A percentile compares a stretch with the other conserved stretches of the same genome.
Conservation (phyloP, 2,113 vertebrate genomes). For the Amazona vittata region DNA sequence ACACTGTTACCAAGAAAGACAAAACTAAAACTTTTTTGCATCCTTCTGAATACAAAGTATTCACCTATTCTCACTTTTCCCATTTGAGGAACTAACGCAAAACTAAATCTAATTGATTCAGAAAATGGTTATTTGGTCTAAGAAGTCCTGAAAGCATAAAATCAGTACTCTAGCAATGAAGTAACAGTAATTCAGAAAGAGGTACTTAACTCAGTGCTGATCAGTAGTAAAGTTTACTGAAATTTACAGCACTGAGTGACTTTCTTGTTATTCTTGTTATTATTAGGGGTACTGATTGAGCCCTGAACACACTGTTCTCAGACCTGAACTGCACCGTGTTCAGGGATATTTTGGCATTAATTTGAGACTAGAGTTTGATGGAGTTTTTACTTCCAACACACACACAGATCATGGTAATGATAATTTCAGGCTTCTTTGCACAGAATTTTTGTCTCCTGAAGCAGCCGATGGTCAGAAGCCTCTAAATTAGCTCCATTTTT, state of each 20-base stretch:
- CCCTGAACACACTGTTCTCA: conserved; percentile 59
- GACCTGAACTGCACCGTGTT: conserved; percentile 65
- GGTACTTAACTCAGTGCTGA: neutral
- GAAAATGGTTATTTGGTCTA: neutral
- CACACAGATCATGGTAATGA: neutral
- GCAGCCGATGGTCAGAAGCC: neutral
- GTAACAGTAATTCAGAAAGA: neutral
- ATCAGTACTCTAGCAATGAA: neutral
- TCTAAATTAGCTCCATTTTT: conserved; percentile 8
- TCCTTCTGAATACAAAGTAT: neutral
- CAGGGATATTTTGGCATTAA: conserved; percentile 78
- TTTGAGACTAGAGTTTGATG: conserved; percentile 67
- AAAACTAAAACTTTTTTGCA: neutral
- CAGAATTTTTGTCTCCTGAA: neutral
- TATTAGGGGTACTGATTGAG: conserved; percentile 73
- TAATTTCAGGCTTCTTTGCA: conserved; percentile 2
- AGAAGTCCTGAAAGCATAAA: neutral
- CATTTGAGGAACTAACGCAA: neutral
- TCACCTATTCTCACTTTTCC: neutral
- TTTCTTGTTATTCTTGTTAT: conserved; percentile 52
- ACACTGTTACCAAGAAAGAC: neutral
- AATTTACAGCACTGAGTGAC: neutral
- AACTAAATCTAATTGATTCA: neutral
- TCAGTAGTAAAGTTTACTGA: neutral
- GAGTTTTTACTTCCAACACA: conserved; percentile 65